Conservation (phyloP, 2,888 invertebrate species). For the Coremacera marginata region DNA sequence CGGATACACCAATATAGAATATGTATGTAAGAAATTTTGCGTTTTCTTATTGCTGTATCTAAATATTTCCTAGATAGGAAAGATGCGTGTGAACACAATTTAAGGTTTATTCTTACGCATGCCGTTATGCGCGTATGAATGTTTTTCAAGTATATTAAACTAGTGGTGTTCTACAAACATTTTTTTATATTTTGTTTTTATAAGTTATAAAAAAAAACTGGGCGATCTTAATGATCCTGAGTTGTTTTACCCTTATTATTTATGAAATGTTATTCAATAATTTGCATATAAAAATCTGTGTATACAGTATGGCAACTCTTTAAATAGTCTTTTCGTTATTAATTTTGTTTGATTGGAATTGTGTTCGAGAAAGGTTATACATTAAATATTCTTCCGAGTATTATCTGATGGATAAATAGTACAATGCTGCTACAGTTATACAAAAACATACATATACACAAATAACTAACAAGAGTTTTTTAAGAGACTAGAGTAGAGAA, state of each 20-base stretch:
- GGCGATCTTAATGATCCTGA: constrained; percentile 34
- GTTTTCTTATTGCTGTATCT: background rate
- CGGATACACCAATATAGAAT: constrained; percentile 10
- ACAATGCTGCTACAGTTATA: constrained; percentile 10
- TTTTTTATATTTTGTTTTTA: background rate
- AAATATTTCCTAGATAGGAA: background rate
- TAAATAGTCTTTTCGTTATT: constrained; percentile 48
- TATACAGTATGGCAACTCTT: constrained; percentile 49
- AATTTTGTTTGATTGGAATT: constrained; percentile 38
- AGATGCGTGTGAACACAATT: background rate
- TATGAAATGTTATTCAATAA: constrained; percentile 15
- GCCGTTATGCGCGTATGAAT: background rate
- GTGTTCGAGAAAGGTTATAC: background rate
- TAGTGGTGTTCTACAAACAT: constrained; percentile 4
- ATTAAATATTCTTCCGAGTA: background rate
- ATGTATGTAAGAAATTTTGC: background rate
- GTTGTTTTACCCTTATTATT: constrained; percentile 24
- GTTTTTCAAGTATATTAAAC: background rate
- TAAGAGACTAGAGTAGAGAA: no score
- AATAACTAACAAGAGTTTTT: no score
- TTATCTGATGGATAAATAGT: background rate
- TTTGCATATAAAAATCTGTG: constrained; percentile 42
- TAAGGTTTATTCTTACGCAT: no score
- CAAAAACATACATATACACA: background rate
- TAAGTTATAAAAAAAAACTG: constrained; percentile 23